phyloP scores from a whole-genome alignment of 2,888 invertebrate genomes.

The Cordylochernes scorpioides region DNA sequence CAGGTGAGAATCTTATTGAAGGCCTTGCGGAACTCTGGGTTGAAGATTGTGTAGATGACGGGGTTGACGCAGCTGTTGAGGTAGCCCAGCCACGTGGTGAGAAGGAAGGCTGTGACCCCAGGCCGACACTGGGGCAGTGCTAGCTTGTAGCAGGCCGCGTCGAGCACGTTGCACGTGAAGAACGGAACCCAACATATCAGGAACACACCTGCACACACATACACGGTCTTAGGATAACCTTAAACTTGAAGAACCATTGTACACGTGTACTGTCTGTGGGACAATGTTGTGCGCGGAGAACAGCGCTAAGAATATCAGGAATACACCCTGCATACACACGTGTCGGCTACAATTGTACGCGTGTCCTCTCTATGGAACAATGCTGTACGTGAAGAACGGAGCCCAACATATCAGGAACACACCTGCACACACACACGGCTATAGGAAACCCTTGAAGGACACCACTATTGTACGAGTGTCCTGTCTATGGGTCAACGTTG shows the following conservation, averaged over 20 bases:
- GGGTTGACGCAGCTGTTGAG: conserved; percentile 51
- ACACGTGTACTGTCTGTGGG: too few species aligned
- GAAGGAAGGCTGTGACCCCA: conserved; percentile 61
- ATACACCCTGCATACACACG: too few species aligned
- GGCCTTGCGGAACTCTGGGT: conserved; percentile 90
- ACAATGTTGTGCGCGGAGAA: too few species aligned
- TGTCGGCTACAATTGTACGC: too few species aligned
- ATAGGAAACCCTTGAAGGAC: conserved; percentile 13
- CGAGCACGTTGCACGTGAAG: conserved; percentile 90
- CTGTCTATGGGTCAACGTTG: too few species aligned
- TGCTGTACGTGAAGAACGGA: too few species aligned
- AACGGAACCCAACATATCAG: conserved; percentile 97
- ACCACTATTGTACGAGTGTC: too few species aligned
- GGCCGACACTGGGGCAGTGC: conserved; percentile 39
- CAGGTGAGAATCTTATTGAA: conserved; percentile 87
- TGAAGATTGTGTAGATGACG: conserved; percentile 78
- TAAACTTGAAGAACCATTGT: not conserved
- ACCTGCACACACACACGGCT: too few species aligned
- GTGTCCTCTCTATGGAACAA: too few species aligned
- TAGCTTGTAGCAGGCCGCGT: conserved; percentile 68
- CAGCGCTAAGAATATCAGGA: too few species aligned
- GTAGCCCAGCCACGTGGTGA: conserved; percentile 93
- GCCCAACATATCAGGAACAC: too few species aligned
- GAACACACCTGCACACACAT: conserved; percentile 90
- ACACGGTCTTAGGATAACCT: conserved; percentile 18